Evolutionary conservation across 1,140 invertebrate genomes (phyloP).

Genomic region (Saccostrea cuccullata): DNA sequence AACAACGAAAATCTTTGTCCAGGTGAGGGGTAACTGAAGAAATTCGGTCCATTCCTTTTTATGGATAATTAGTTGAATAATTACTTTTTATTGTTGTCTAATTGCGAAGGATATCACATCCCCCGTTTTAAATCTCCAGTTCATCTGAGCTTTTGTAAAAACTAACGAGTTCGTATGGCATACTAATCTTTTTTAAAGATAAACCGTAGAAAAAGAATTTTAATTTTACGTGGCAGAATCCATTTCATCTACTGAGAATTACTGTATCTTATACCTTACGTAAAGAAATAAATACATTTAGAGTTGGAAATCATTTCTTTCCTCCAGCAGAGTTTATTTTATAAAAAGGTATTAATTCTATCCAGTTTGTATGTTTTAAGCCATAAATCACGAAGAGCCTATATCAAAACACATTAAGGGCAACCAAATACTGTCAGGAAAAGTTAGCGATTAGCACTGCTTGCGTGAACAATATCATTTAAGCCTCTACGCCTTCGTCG

Average conservation of each 20-base stretch:
- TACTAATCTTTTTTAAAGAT: slow-evolving; percentile 28
- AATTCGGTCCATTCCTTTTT: slow-evolving; percentile 16
- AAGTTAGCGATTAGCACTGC: slow-evolving; percentile 12
- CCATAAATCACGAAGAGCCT: not conserved
- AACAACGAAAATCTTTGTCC: slow-evolving; percentile 13
- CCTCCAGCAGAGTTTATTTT: not conserved
- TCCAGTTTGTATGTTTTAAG: not conserved
- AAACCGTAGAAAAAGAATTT: slow-evolving; percentile 9
- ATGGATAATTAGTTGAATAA: slow-evolving; percentile 34
- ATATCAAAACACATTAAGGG: slow-evolving; percentile 27
- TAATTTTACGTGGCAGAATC: slow-evolving; percentile 25
- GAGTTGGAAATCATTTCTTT: not conserved
- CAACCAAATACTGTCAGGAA: slow-evolving; percentile 13
- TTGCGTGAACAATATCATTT: slow-evolving; percentile 31
- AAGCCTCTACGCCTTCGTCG: not conserved
- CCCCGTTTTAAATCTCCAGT: slow-evolving; percentile 6
- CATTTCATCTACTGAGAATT: not conserved
- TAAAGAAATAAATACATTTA: slow-evolving; percentile 1
- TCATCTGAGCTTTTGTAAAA: slow-evolving; percentile 21
- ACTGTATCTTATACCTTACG: slow-evolving; percentile 4
- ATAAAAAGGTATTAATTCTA: not conserved
- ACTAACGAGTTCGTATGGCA: slow-evolving; percentile 27
- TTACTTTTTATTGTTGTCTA: slow-evolving; percentile 23
- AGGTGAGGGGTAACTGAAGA: slow-evolving; percentile 13
- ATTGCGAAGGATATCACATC: slow-evolving; percentile 32